Evolutionary conservation across 2,113 vertebrate genomes (phyloP).

Genomic region (Carlito syrichta): DNA sequence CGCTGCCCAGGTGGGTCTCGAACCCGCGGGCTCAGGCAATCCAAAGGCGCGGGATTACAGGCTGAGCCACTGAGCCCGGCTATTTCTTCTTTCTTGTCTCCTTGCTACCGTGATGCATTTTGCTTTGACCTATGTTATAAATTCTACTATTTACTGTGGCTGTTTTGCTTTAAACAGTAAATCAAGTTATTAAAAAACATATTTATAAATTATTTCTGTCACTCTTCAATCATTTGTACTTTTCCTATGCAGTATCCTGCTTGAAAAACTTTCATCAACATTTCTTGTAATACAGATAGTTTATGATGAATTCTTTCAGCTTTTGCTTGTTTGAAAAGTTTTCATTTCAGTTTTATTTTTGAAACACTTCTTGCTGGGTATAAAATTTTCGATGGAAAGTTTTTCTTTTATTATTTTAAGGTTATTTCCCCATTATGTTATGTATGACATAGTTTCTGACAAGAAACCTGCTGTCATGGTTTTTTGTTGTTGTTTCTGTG

Average conservation of each 20-base stretch:
- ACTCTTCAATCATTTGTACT: not conserved
- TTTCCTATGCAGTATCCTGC: not conserved
- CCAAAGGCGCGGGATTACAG: no score
- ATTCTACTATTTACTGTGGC: not conserved
- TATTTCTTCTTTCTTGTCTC: conserved; percentile 7
- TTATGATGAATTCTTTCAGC: conserved; percentile 2
- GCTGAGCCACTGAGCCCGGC: no score
- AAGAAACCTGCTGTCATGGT: not conserved
- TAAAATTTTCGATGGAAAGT: not conserved
- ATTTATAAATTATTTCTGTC: not conserved
- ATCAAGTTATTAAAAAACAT: not conserved
- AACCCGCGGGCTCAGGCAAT: no score
- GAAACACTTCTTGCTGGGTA: not conserved
- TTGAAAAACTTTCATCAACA: not conserved
- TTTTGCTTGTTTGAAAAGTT: not conserved
- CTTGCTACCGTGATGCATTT: not conserved
- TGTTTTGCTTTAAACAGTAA: not conserved
- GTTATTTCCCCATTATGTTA: not conserved
- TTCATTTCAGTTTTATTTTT: conserved; percentile 5
- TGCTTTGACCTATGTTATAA: not conserved
- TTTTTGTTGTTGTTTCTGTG: not conserved
- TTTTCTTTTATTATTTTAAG: not conserved
- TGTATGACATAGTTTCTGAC: not conserved
- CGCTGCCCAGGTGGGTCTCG: no score
- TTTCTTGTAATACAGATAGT: not conserved